Conservation (phyloP, 1,140 invertebrate genomes). For the Pygmarrhopalites habei region DNA sequence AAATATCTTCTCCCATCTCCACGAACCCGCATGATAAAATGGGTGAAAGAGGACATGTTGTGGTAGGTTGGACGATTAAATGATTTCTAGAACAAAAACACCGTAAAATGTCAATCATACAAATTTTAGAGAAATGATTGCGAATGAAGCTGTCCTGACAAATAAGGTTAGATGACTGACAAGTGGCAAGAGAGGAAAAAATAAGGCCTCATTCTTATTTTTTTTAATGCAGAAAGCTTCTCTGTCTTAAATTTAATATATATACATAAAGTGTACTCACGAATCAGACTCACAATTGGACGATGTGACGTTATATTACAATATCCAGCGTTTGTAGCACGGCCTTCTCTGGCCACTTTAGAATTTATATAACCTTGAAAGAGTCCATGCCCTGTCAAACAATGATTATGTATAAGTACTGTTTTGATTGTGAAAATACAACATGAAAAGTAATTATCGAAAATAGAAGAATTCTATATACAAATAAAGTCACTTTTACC, state of each 20-base stretch:
- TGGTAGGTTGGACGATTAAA: conserved; percentile 62
- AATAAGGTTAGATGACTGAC: no score
- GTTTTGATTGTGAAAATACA: neutral
- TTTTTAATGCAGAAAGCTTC: no score
- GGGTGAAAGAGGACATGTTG: conserved; percentile 73
- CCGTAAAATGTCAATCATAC: neutral
- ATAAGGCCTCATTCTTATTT: no score
- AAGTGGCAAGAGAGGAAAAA: no score
- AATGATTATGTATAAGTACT: neutral
- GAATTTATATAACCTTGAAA: conserved; percentile 36
- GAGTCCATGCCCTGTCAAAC: neutral
- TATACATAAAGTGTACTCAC: no score
- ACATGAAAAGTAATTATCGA: neutral
- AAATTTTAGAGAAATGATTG: neutral
- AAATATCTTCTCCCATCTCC: conserved; percentile 86
- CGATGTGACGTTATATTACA: conserved; percentile 27
- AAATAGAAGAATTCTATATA: neutral
- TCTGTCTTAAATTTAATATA: no score
- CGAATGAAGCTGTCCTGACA: conserved; percentile 6
- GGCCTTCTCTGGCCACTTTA: conserved; percentile 28
- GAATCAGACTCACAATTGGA: no score
- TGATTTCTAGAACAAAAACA: conserved; percentile 58
- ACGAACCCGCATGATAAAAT: conserved; percentile 71
- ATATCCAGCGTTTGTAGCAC: conserved; percentile 32
- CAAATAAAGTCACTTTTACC: conserved; percentile 49